Conservation (phyloP, 2,797 vertebrate genomes). For the Chiloscyllium punctatum region DNA sequence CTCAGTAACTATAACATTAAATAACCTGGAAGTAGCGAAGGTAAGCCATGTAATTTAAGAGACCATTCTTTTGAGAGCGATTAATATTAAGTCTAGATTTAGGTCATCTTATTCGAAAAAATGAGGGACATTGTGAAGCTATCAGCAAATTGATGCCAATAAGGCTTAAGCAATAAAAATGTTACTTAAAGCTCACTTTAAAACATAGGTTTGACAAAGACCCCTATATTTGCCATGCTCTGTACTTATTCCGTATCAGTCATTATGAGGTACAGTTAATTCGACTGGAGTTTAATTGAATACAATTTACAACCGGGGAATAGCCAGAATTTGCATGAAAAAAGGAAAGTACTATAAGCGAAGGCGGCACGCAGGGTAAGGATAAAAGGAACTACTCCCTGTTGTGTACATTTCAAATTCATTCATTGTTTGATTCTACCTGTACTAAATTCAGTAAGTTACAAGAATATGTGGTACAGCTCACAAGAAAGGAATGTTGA, state of each 20-base stretch:
- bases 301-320: not conserved
- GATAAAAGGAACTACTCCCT: not conserved
- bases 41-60: not conserved
- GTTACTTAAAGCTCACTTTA: not conserved
- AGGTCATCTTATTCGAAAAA: constrained; percentile 6
- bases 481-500: not conserved
- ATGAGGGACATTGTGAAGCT: not conserved
- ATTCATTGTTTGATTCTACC: not conserved
- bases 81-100: not conserved
- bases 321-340: not conserved
- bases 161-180: not conserved
- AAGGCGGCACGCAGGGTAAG: not conserved
- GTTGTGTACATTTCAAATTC: not conserved
- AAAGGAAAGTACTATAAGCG: not conserved
- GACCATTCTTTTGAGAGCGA: not conserved
- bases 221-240: not conserved
- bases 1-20: not conserved
- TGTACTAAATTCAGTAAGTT: not conserved
- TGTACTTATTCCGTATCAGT: not conserved
- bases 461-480: not conserved
- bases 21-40: not conserved
- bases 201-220: not conserved
- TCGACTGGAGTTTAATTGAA: not conserved
- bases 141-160: not conserved
- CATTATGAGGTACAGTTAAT: not conserved